Conservation (phyloP, 1,140 invertebrate genomes). For the Brachionus asplanchnoidis region DNA sequence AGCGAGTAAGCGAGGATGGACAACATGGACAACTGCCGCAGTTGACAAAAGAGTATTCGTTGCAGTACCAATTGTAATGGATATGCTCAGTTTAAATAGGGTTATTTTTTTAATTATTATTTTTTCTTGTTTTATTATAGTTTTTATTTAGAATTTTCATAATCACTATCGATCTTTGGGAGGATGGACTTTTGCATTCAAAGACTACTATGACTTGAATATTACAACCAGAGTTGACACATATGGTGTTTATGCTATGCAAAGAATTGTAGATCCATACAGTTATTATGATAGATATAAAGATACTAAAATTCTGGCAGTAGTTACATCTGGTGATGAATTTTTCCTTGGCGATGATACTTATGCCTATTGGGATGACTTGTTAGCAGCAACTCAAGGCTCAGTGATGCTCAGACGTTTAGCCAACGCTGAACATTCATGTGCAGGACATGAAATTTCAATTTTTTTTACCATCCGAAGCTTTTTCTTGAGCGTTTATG, state of each 20-base stretch:
- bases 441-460: conserved; percentile 48
- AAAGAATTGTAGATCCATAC: conserved; percentile 40
- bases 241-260: conserved; percentile 7
- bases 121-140: background rate
- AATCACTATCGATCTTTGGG: conserved; percentile 48
- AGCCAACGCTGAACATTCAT: conserved; percentile 50
- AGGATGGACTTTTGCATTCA: conserved; percentile 43
- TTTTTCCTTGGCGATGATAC: conserved; percentile 51
- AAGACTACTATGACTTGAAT: conserved; percentile 42
- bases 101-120: conserved; percentile 41
- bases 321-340: conserved; percentile 50
- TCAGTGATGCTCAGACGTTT: conserved; percentile 36
- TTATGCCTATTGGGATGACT: conserved; percentile 36
- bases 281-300: conserved; percentile 48
- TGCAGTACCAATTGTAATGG: conserved; percentile 51
- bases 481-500: conserved; percentile 46
- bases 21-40: conserved; percentile 41
- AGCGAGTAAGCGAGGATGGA: conserved; percentile 38
- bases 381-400: conserved; percentile 6
- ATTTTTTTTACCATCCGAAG: conserved; percentile 47
- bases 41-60: conserved; percentile 47
- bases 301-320: conserved; percentile 48
- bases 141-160: conserved; percentile 48
- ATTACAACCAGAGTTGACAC: conserved; percentile 25
- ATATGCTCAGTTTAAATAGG: conserved; percentile 49